phyloP scores from a whole-genome alignment of 2,113 vertebrate species.

The Megatriorchis doriae region DNA sequence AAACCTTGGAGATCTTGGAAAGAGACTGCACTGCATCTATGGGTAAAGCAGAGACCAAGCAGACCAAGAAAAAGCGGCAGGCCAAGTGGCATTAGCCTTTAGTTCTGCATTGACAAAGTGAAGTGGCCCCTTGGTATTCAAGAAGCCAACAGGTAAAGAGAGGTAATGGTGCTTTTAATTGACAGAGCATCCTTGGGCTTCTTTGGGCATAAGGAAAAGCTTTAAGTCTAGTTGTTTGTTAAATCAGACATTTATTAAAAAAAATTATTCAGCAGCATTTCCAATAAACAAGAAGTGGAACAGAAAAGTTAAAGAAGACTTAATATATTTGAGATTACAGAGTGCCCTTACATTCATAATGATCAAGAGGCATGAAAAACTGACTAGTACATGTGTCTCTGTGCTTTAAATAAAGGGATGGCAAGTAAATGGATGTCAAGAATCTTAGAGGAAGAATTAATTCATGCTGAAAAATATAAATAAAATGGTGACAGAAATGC shows the following conservation, averaged over 20 bases:
- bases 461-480: slow-evolving; percentile 37
- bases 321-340: neutral
- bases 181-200: neutral
- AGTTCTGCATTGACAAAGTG: neutral
- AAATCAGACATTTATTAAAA: neutral
- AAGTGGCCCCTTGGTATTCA: neutral
- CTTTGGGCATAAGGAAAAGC: neutral
- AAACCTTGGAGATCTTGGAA: neutral
- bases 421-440: neutral
- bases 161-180: neutral
- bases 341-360: neutral
- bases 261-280: neutral
- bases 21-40: neutral
- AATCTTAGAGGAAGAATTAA: slow-evolving; percentile 16
- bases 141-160: neutral
- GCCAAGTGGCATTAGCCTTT: neutral
- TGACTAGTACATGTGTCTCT: neutral
- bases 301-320: neutral
- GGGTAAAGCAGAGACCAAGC: neutral
- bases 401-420: neutral
- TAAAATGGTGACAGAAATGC: slow-evolving; percentile 44
- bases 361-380: neutral
- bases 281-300: neutral
- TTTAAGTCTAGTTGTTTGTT: neutral
- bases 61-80: neutral